These are phyloP conservation scores for Rhodeus uyekii DNA, from an alignment of 2,797 vertebrate species.

Conservation along the genomic window DNA sequence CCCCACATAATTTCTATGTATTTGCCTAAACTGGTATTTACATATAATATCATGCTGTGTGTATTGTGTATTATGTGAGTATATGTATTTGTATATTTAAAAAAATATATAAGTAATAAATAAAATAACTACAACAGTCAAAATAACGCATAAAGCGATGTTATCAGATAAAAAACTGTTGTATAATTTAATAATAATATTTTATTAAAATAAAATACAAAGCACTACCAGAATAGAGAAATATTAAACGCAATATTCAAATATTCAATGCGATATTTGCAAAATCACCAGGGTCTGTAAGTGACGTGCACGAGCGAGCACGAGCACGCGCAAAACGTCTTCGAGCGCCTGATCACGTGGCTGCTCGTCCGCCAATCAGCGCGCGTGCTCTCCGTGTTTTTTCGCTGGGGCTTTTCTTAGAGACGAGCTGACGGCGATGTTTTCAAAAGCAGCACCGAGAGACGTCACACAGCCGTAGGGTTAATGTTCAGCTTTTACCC, in stretches of 20 bases:
- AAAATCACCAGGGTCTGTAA: background rate
- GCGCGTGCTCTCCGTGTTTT: conserved; percentile 68
- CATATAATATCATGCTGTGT: no score
- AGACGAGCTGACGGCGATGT: conserved; percentile 79
- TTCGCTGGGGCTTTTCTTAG: conserved; percentile 75
- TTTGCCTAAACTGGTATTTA: background rate
- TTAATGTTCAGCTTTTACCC: conserved; percentile 63
- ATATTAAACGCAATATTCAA: no score
- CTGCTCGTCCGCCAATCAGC: conserved; percentile 64
- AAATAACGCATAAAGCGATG: no score
- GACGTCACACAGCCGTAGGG: conserved; percentile 76
- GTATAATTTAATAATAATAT: background rate
- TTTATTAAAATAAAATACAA: background rate
- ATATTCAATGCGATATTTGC: no score
- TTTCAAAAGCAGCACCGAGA: conserved; percentile 78
- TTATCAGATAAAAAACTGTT: no score
- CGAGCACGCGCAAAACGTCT: conserved; percentile 65
- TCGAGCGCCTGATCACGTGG: conserved; percentile 72
- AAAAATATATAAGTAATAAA: no score
- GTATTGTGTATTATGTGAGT: no score
- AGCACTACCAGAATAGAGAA: background rate
- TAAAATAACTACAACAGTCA: no score
- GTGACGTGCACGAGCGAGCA: background rate
- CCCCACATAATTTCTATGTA: background rate
- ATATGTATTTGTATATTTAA: no score